A percentile compares a stretch with the other conserved stretches of the same genome.
phyloP scores from a whole-genome alignment of 2,888 invertebrate genomes.

The Xylota segnis region DNA sequence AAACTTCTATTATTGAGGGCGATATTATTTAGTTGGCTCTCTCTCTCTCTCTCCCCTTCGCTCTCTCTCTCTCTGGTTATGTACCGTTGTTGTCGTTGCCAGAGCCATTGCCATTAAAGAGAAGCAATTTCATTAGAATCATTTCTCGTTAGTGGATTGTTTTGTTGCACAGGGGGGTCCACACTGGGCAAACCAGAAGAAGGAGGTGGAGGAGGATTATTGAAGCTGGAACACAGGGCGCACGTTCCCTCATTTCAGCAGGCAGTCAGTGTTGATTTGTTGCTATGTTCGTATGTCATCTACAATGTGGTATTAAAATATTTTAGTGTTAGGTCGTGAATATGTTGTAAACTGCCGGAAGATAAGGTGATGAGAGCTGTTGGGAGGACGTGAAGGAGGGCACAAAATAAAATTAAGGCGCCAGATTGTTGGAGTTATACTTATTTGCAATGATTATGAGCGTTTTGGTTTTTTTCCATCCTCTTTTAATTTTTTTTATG shows the following conservation, averaged over 20 bases:
- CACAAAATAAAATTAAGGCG: constrained; percentile 37
- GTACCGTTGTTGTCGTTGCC: background rate
- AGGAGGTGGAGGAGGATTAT: background rate
- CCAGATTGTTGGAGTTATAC: constrained; percentile 42
- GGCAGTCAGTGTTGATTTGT: constrained; percentile 49
- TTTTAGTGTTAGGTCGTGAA: constrained; percentile 59
- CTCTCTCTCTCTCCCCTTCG: background rate
- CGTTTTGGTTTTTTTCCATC: background rate
- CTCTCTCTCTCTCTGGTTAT: constrained; percentile 19
- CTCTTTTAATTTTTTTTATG: background rate
- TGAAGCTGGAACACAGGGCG: constrained; percentile 4
- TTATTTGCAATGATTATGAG: constrained; percentile 34
- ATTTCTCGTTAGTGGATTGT: constrained; percentile 65
- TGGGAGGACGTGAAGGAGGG: background rate
- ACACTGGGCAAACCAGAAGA: background rate
- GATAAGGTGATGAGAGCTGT: constrained; percentile 26
- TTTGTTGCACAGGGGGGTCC: constrained; percentile 11
- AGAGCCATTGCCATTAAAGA: constrained; percentile 39
- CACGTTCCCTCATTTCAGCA: constrained; percentile 31
- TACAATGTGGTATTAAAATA: constrained; percentile 46
- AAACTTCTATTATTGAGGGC: constrained; percentile 73
- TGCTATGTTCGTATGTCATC: constrained; percentile 42
- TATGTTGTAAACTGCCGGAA: constrained; percentile 47
- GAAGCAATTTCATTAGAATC: constrained; percentile 72
- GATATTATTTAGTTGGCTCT: constrained; percentile 67